Evolutionary conservation across 2,888 invertebrate species (phyloP).

Genomic region (Furcula furcula): DNA sequence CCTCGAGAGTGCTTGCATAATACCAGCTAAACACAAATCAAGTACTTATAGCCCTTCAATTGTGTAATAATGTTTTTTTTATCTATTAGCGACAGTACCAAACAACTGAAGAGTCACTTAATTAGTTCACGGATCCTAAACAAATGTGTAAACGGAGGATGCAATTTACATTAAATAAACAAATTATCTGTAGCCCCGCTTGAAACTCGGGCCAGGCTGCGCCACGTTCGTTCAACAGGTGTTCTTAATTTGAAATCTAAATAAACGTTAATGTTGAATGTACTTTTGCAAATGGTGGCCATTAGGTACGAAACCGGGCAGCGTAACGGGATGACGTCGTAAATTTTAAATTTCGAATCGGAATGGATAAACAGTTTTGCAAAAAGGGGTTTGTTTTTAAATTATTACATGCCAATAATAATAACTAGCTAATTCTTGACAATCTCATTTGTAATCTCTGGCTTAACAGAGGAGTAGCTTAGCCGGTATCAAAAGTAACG

Average conservation of each 20-base stretch:
- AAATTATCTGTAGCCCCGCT: constrained; percentile 52
- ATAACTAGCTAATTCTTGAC: too few species aligned
- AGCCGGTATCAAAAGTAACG: too few species aligned
- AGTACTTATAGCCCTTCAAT: too few species aligned
- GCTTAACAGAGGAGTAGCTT: too few species aligned
- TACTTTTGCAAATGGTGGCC: constrained; percentile 45
- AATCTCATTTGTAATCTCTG: too few species aligned
- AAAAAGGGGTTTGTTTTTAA: neutral
- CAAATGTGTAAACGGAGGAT: constrained; percentile 44
- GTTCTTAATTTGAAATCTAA: constrained; percentile 68
- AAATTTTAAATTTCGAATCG: constrained; percentile 20
- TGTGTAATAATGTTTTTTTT: too few species aligned
- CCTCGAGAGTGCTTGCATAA: too few species aligned
- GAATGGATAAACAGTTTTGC: neutral
- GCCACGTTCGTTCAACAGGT: constrained; percentile 58
- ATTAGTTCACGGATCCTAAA: constrained; percentile 38
- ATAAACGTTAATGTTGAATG: constrained; percentile 53
- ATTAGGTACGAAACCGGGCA: constrained; percentile 38
- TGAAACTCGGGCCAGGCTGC: constrained; percentile 22
- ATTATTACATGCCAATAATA: too few species aligned
- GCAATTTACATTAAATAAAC: constrained; percentile 66
- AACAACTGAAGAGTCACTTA: too few species aligned
- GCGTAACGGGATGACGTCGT: constrained; percentile 32
- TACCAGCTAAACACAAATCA: too few species aligned
- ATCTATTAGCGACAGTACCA: too few species aligned